phyloP scores from a whole-genome alignment of 2,797 vertebrate genomes.

The Anisognathus igniventris region DNA sequence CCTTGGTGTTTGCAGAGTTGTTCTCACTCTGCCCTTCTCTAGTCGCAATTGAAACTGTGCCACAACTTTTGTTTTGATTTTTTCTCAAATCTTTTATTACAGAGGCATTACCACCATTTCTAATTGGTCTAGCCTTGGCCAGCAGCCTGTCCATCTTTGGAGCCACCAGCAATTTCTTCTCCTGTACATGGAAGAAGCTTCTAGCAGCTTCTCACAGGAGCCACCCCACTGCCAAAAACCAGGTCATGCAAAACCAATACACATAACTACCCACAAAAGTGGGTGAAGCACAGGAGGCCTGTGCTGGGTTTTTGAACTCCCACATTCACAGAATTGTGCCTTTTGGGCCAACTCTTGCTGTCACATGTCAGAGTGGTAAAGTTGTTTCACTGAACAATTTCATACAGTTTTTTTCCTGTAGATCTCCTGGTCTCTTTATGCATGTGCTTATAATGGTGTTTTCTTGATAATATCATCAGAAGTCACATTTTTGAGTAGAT shows the following conservation, averaged over 20 bases:
- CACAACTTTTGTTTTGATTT: neutral
- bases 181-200: neutral
- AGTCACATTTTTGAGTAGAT: neutral
- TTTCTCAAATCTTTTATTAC: neutral
- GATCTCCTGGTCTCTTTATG: neutral
- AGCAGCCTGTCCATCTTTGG: neutral
- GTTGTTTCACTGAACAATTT: neutral
- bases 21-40: fast-evolving
- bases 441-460: neutral
- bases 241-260: neutral
- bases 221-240: neutral
- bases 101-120: neutral
- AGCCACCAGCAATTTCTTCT: neutral
- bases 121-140: neutral
- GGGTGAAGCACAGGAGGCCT: neutral
- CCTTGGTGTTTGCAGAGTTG: neutral
- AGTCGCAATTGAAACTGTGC: fast-evolving
- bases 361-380: neutral
- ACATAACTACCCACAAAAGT: neutral
- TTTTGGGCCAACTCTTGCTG: neutral
- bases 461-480: neutral
- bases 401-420: neutral
- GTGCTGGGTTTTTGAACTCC: neutral
- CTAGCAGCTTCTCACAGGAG: neutral
- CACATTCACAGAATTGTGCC: neutral